These are phyloP conservation scores for Poliocrania exsul DNA, from an alignment of 2,797 vertebrate species.

Conservation along the genomic window DNA sequence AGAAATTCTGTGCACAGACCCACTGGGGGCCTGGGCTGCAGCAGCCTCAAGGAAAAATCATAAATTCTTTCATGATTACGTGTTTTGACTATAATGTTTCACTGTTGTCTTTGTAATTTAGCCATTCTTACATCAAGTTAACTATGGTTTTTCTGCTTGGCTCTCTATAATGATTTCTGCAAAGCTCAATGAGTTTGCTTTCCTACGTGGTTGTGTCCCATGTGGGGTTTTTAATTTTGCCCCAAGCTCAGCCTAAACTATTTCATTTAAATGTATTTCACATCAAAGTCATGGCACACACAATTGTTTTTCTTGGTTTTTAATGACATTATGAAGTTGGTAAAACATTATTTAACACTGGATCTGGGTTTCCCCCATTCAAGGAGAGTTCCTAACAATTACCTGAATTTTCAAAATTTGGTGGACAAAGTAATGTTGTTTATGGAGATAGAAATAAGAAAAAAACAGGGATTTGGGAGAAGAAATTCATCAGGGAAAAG, in stretches of 20 bases:
- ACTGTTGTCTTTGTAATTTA: constrained; percentile 56
- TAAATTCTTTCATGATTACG: constrained; percentile 31
- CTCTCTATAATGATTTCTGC: constrained; percentile 1
- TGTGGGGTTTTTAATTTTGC: constrained; percentile 34
- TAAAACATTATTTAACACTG: not conserved
- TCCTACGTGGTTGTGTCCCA: constrained; percentile 16
- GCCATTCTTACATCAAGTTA: constrained; percentile 27
- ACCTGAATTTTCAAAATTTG: not conserved
- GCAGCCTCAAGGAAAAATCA: not conserved
- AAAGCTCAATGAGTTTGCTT: constrained; percentile 40
- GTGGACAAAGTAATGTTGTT: not conserved
- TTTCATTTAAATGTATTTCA: constrained; percentile 26
- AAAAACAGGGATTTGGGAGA: not conserved
- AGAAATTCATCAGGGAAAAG: not conserved
- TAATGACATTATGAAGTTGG: not conserved
- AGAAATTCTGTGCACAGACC: constrained; percentile 5
- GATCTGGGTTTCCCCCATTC: not conserved
- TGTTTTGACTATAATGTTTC: constrained; percentile 49
- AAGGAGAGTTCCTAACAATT: not conserved
- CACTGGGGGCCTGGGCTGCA: not conserved
- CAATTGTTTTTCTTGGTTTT: constrained; percentile 15
- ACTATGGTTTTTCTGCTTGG: constrained; percentile 5
- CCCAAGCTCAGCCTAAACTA: not conserved
- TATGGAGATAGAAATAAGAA: not conserved
- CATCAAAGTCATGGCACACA: constrained; percentile 2